Conservation (phyloP, 2,797 vertebrate species). For the Lepidocolaptes lacrymiger region DNA sequence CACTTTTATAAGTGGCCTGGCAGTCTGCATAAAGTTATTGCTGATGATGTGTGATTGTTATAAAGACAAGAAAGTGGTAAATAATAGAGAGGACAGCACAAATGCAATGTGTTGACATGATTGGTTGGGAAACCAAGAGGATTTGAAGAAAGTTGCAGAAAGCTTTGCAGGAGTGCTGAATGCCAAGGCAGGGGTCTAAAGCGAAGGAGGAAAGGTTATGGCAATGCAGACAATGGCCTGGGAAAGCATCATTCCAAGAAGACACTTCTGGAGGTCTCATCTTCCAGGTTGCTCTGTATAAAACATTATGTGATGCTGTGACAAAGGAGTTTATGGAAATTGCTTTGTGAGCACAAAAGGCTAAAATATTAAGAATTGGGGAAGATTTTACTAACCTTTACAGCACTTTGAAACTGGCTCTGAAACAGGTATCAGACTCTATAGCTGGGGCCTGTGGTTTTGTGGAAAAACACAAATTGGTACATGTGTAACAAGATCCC, state of each 20-base stretch:
- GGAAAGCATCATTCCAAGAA: background rate
- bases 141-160: background rate
- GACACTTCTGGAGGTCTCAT: background rate
- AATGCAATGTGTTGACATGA: background rate
- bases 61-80: background rate
- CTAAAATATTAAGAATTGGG: background rate
- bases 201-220: background rate
- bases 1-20: background rate
- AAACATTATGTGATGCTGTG: background rate
- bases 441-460: background rate
- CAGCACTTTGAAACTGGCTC: background rate
- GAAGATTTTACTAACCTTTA: background rate
- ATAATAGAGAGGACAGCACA: background rate
- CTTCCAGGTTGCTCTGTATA: background rate
- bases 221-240: background rate
- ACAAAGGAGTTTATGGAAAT: background rate
- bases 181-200: background rate
- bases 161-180: too few species aligned
- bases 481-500: background rate
- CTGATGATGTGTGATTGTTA: background rate
- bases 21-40: background rate
- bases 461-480: background rate
- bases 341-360: background rate
- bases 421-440: background rate
- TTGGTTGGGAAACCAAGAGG: background rate